Conservation (phyloP, 2,113 vertebrate species). For the Nothobranchius kuhntae region DNA sequence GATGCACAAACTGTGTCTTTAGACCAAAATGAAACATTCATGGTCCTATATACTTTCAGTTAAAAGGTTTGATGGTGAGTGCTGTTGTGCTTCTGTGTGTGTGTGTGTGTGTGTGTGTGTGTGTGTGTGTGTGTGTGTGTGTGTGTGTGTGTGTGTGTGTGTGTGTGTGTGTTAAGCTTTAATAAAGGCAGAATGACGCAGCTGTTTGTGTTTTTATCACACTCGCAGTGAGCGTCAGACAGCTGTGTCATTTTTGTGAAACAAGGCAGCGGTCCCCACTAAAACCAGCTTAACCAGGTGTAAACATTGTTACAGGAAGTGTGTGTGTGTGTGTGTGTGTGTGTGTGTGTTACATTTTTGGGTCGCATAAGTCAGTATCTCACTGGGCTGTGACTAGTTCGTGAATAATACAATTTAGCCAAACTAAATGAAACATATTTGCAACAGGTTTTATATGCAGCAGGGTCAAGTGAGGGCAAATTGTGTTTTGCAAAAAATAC, state of each 20-base stretch:
- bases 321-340: constrained; percentile 6
- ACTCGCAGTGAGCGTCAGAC: constrained; percentile 12
- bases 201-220: constrained; percentile 12
- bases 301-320: constrained; percentile 36
- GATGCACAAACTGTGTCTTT: constrained; percentile 46
- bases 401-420: no score
- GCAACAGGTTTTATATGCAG: no score
- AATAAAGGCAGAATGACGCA: constrained; percentile 42
- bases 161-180: constrained; percentile 20
- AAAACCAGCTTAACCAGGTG: constrained; percentile 24
- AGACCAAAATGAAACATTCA: constrained; percentile 60
- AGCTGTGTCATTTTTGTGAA: neutral
- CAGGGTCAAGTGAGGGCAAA: no score
- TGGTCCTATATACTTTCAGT: constrained; percentile 54
- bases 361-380: no score
- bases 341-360: neutral
- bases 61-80: constrained; percentile 39
- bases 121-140: constrained; percentile 4
- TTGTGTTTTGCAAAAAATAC: no score
- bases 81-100: constrained; percentile 64
- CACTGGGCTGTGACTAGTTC: no score
- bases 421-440: no score
- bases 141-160: no score
- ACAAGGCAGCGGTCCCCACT: constrained; percentile 24
- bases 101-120: neutral